Evolutionary conservation across 2,113 vertebrate species (phyloP).

Genomic region (Seriola rivoliana): DNA sequence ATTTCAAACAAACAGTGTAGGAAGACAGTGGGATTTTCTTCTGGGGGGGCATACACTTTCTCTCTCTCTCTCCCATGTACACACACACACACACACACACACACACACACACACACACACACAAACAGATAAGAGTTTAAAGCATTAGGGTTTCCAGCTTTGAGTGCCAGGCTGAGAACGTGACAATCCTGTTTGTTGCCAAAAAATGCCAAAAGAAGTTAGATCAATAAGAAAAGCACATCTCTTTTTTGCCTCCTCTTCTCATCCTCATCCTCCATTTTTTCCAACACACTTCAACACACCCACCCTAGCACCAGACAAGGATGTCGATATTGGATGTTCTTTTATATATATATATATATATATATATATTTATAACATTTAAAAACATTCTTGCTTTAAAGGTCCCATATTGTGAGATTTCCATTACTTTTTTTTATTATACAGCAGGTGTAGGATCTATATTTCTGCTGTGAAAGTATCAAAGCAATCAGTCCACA

Average conservation of each 20-base stretch:
- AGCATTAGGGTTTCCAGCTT: constrained; percentile 36
- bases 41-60: not conserved
- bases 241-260: not conserved
- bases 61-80: not conserved
- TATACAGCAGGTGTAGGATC: no score
- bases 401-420: no score
- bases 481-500: no score
- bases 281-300: not conserved
- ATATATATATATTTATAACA: no score
- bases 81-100: no score
- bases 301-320: not conserved
- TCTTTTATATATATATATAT: no score
- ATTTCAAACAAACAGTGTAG: constrained; percentile 35
- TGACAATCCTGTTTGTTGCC: constrained; percentile 27
- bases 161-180: constrained; percentile 8
- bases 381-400: no score
- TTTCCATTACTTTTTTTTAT: no score
- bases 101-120: not conserved
- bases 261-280: not conserved
- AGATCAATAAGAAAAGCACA: not conserved
- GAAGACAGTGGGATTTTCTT: constrained; percentile 28
- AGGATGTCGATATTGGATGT: not conserved
- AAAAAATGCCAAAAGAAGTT: constrained; percentile 2
- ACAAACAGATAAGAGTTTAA: constrained; percentile 27
- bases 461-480: no score